phyloP scores from a whole-genome alignment of 2,113 vertebrate genomes.

The Montifringilla adamsi region DNA sequence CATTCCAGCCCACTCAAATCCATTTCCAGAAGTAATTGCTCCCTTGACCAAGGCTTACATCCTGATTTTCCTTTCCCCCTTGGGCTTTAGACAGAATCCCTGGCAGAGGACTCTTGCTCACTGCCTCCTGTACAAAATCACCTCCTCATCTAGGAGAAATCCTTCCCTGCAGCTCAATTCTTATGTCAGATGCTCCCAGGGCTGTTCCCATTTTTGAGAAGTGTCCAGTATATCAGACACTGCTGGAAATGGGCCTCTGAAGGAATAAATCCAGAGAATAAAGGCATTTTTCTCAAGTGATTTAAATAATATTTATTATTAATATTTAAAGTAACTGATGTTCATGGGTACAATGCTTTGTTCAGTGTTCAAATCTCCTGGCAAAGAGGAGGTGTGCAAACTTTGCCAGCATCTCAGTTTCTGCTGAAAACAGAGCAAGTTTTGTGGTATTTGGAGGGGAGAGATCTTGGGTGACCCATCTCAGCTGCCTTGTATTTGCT shows the following conservation, averaged over 20 bases:
- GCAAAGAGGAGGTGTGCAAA: neutral
- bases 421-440: neutral
- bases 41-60: constrained; percentile 20
- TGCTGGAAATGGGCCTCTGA: neutral
- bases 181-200: neutral
- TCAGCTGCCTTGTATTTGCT: neutral
- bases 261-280: neutral
- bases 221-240: neutral
- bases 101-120: neutral
- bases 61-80: neutral
- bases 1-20: constrained; percentile 35
- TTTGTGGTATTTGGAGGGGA: neutral
- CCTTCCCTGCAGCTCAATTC: neutral
- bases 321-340: neutral
- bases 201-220: neutral
- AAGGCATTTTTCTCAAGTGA: neutral
- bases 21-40: constrained; percentile 35
- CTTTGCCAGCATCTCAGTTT: neutral
- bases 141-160: constrained; percentile 30
- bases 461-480: neutral
- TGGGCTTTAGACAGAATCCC: neutral
- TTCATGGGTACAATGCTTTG: neutral
- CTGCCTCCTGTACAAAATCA: constrained; percentile 41
- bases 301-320: neutral
- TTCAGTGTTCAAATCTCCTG: neutral